phyloP scores from a whole-genome alignment of 1,140 invertebrate species.

The Agrilus planipennis region DNA sequence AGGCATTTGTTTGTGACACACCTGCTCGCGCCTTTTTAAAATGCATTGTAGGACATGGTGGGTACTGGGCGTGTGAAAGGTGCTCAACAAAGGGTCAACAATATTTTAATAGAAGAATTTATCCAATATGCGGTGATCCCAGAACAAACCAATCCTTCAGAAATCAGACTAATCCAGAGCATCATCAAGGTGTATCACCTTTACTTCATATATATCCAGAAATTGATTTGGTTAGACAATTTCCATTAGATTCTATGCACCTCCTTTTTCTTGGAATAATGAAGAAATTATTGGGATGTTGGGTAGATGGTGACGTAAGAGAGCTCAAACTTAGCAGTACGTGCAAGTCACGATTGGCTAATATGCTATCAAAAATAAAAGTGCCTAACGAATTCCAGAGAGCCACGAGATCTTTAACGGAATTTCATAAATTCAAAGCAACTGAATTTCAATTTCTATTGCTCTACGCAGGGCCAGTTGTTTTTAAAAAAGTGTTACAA shows the following conservation, averaged over 20 bases:
- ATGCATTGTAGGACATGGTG: constrained; percentile 1
- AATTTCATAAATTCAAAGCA: neutral
- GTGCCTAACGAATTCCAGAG: neutral
- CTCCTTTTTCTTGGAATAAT: neutral
- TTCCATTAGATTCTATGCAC: constrained; percentile 2
- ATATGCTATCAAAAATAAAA: neutral
- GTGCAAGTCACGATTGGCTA: neutral
- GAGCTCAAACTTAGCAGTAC: neutral
- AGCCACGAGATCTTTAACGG: neutral
- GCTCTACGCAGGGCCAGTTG: neutral
- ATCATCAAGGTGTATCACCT: neutral
- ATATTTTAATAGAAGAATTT: neutral
- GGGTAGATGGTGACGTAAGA: neutral
- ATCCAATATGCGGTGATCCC: neutral
- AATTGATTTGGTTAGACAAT: neutral
- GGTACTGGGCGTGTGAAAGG: neutral
- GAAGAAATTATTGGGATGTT: neutral
- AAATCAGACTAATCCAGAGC: neutral
- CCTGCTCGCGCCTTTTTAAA: constrained; percentile 1
- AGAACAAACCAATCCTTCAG: neutral
- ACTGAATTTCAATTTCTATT: neutral
- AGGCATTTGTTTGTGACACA: neutral
- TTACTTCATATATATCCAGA: neutral
- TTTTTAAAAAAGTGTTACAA: too few species aligned
- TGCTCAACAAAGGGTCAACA: neutral